Evolutionary conservation across 2,113 vertebrate species (phyloP), one percentile per base, ranked within the genome.

Genomic region (Gavialis gangeticus): DNA sequence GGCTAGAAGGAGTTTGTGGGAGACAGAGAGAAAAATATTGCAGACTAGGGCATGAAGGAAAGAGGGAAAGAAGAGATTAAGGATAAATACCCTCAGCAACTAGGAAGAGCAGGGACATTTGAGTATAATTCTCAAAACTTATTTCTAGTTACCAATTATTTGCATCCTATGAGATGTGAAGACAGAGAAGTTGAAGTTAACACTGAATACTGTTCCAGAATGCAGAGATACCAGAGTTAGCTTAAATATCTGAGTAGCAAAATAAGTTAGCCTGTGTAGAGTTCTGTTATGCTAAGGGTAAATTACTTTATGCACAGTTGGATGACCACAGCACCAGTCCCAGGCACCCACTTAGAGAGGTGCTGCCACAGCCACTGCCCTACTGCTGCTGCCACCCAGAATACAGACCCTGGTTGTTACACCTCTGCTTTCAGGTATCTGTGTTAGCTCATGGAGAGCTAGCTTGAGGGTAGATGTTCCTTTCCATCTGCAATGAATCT

Each of bases 211-310:
- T 69, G 3, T 24, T 5, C 84, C 88, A 63, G 22, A 27, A 24
- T 22, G 28, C 77, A 89, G 66, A 55, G 7, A 46, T 46, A 46
- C 11, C 6, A 1, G 56, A 18, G 9, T 63, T 55, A 60, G 75
- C 56, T 30, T 19, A 56, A 58, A 62, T 25, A 3, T 11, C 25
- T 87, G 37, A 66, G 18, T 79, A 57, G 11, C 28, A 37, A 67
- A 18, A n/a, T 30, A 25, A 87, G 12, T 21, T 54, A 75, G 76
- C 71, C 27, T 59, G 67, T 73, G 63, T 11, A n/a, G 54, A 87
- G 1, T 25, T 67, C 73, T 9, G 2, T 0, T 0, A 46, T n/a
- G 3, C 1, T 0, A 34, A 11, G 1, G 11, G 30, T 57, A 55
- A 12, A n/a, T 56, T n/a, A 17, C 27, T 79, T 88, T 79, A 46